Percentiles rank a stretch among this genome's conserved stretches.
Conservation (phyloP, 92 coral and sea anemone species). For the Phymanthus crucifer region DNA sequence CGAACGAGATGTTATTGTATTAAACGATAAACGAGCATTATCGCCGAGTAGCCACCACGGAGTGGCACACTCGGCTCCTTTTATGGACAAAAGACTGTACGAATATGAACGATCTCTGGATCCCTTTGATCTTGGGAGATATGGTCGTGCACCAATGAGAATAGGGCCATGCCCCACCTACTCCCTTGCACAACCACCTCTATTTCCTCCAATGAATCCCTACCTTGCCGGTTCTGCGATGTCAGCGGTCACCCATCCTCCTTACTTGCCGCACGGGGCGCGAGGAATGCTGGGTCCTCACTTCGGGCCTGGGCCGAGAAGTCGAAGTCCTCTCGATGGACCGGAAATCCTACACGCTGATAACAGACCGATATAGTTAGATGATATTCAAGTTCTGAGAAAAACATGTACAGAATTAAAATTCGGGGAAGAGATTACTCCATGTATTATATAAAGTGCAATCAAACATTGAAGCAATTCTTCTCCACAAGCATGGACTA, state of each 20-base stretch:
- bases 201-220: slow-evolving; percentile 60
- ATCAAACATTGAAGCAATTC: not conserved
- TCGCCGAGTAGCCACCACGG: slow-evolving; percentile 49
- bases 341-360: slow-evolving; percentile 57
- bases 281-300: slow-evolving; percentile 73
- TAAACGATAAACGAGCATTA: slow-evolving; percentile 64
- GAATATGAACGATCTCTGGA: slow-evolving; percentile 74
- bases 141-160: slow-evolving; percentile 64
- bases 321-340: slow-evolving; percentile 74
- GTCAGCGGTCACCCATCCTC: slow-evolving; percentile 86
- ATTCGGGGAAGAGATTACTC: not conserved
- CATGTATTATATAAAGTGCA: not conserved
- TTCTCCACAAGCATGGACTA: not conserved
- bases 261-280: slow-evolving; percentile 54
- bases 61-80: slow-evolving; percentile 41
- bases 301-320: slow-evolving; percentile 62
- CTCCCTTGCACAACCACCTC: slow-evolving; percentile 49
- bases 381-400: slow-evolving; percentile 21
- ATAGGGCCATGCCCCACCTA: slow-evolving; percentile 49
- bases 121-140: slow-evolving; percentile 66
- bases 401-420: slow-evolving; percentile 21
- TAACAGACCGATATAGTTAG: slow-evolving; percentile 49
- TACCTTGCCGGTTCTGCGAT: slow-evolving; percentile 72
- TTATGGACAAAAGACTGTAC: slow-evolving; percentile 72
- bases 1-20: slow-evolving; percentile 63